phyloP scores from a whole-genome alignment of 2,113 vertebrate species.

The Spea bombifrons region DNA sequence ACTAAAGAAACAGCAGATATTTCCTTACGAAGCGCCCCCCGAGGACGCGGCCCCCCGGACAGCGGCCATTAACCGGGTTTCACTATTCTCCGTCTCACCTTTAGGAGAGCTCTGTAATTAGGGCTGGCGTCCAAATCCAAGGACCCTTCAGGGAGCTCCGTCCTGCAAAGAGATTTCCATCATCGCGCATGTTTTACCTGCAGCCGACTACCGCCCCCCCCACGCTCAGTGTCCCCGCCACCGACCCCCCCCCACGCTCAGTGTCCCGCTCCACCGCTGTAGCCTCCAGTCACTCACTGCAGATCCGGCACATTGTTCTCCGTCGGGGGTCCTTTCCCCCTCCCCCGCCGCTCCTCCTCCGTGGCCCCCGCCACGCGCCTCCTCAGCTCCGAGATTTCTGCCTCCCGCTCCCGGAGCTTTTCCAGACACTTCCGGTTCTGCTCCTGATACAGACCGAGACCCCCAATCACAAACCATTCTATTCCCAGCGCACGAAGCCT shows the following conservation, averaged over 20 bases:
- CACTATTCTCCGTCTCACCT: constrained; percentile 69
- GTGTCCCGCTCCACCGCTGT: neutral
- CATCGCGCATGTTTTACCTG: neutral
- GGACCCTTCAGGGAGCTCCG: constrained; percentile 28
- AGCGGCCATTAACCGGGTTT: no score
- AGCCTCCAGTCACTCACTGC: constrained; percentile 65
- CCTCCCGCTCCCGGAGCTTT: constrained; percentile 65
- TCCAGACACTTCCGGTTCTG: constrained; percentile 67
- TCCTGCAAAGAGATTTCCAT: neutral
- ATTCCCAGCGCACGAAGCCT: no score
- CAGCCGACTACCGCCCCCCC: neutral
- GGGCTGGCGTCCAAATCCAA: constrained; percentile 57
- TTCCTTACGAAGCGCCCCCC: neutral
- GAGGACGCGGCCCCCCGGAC: no score
- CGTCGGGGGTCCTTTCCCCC: constrained; percentile 59
- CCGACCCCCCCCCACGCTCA: neutral
- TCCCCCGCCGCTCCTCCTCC: constrained; percentile 67
- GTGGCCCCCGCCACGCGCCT: constrained; percentile 69
- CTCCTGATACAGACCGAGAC: no score
- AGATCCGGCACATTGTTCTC: constrained; percentile 64
- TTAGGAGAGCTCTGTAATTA: constrained; percentile 71
- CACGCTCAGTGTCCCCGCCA: constrained; percentile 57
- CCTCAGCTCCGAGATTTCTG: constrained; percentile 68
- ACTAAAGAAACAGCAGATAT: constrained; percentile 58
- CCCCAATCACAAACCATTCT: neutral